Evolutionary conservation across 37 sponge, comb jelly and placozoan genomes (phyloP).

Genomic region (Ianthella basta): DNA sequence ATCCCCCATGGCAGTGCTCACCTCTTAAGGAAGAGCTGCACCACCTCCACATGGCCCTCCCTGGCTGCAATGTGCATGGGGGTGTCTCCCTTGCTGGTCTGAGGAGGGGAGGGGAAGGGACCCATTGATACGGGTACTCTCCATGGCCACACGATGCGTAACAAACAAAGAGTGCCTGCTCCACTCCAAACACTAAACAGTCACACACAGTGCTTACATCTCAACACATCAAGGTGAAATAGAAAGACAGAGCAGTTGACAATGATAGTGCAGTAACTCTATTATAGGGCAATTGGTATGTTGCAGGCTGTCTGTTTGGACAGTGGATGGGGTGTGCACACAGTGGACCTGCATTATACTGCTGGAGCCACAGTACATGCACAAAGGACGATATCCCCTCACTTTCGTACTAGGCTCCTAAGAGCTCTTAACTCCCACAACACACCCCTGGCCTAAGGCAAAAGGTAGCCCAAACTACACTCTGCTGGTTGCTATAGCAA

Average conservation of each 20-base stretch:
- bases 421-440: background rate
- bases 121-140: background rate
- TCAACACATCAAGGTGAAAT: background rate
- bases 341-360: too few species aligned
- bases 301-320: too few species aligned
- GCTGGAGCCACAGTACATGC: too few species aligned
- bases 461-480: too few species aligned
- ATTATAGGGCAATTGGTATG: too few species aligned
- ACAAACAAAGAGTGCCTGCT: background rate
- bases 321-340: too few species aligned
- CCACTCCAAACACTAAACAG: background rate
- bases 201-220: conserved; percentile 17
- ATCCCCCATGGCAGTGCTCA: conserved; percentile 28
- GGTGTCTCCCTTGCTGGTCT: conserved; percentile 54
- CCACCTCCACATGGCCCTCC: conserved; percentile 61
- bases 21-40: conserved; percentile 58
- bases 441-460: too few species aligned
- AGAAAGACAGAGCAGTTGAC: background rate
- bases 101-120: background rate
- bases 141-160: background rate
- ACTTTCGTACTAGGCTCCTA: too few species aligned
- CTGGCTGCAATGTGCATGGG: conserved; percentile 65
- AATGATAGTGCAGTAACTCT: too few species aligned
- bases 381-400: too few species aligned
- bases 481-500: too few species aligned